Base-by-base conservation (phyloP, 2,888 invertebrate genomes). In the Adela reaumurella region DNA sequence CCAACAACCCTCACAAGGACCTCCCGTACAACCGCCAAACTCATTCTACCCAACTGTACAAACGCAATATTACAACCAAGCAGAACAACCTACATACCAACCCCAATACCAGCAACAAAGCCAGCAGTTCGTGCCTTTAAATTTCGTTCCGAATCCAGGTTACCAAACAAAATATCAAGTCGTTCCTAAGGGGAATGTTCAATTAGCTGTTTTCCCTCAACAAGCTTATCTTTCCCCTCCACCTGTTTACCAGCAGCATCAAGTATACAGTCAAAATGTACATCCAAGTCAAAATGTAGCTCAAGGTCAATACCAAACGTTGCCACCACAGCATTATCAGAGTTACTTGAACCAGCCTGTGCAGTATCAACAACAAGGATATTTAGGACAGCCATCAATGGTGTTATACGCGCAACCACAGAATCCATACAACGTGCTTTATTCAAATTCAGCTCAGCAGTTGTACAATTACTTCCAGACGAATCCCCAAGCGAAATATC, bases 111-210 rank as follows among this genome's bases (percentile, higher is more conserved):
- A 67, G 55, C 54, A 67, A 11, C 66, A 63, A 17, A 61, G 61
- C 29, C 58, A 73, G 1, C 73, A 72, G 43, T 74, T 72, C 50
- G 58, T 73, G 2, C 76, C 74, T 0, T 54, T 76, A 17, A 77
- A 73, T 50, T 76, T 74, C 46, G 56, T 74, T 14, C 70, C 73
- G 0, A 74, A 59, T 54, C 60, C 70, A n/a, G 76, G 74, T 2
- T 77, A 74, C 50, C 79, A 79, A 54, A 58, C 72, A 0, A 80
- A 78, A 52, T 77, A 74, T 50, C 77, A 79, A 58, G 49, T 74
- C 17, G 58, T 74, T 2, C 69, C 74, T 1, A 52, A 63, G 17
- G 54, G 59, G 1, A 71, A 72, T 44, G 58, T 73, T 2, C 79
- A 79, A 54, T 52, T 77, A 10, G 63, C 74, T 24, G 56, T 74